phyloP scores from a whole-genome alignment of 2,113 vertebrate genomes.

The Dicrurus megarhynchus region DNA sequence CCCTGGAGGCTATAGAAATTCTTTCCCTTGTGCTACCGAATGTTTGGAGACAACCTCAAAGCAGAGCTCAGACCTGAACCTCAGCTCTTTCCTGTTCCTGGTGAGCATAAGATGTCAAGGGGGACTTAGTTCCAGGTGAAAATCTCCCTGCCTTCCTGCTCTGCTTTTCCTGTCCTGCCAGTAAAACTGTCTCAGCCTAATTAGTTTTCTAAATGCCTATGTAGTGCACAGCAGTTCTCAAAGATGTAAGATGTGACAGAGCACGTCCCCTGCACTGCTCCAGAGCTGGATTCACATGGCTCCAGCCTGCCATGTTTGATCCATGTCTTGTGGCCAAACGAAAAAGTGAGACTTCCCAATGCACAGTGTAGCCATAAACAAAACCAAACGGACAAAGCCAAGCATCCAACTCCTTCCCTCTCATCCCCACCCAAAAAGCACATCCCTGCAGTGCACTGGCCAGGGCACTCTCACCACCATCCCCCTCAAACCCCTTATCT shows the following conservation, averaged over 20 bases:
- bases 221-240: background rate
- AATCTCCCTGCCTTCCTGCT: background rate
- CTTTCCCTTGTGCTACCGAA: background rate
- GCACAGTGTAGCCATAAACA: background rate
- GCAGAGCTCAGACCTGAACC: background rate
- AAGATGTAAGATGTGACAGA: background rate
- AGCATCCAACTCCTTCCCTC: background rate
- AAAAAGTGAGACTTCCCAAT: background rate
- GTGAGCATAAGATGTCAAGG: background rate
- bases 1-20: background rate
- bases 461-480: background rate
- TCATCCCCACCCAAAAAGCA: background rate
- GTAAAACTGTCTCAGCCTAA: background rate
- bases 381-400: background rate
- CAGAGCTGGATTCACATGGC: background rate
- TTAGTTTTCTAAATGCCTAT: background rate
- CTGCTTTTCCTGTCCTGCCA: background rate
- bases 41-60: slow-evolving; percentile 10
- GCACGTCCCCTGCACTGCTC: background rate
- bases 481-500: background rate
- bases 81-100: background rate
- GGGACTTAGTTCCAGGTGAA: background rate
- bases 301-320: background rate
- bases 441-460: background rate
- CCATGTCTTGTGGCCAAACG: rapidly evolving